Evolutionary conservation across 2,888 invertebrate species (phyloP), one percentile per base, ranked within the genome.

Genomic region (Arctia plantaginis): DNA sequence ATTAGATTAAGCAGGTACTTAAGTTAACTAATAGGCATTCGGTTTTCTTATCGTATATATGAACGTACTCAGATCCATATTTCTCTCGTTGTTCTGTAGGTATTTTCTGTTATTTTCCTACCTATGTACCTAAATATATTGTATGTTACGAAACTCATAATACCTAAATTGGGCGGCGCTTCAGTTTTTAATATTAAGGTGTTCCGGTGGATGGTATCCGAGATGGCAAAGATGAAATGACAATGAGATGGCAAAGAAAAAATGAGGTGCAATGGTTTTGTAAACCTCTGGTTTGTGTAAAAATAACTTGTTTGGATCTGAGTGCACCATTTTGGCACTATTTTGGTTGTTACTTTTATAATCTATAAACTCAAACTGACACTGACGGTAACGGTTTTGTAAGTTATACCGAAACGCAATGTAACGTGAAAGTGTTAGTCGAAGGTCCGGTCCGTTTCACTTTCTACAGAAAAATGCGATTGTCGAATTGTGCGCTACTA

Each of bases 381-480:
- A n/a, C n/a, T 41, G 39, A 71, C 35, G 51, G 65, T 73, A 76
- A 73, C 66, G 71, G 72, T 76, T 77, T n/a, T 77, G 72, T 71
- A 77, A 82, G 68, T 85, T 80, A 72, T 77, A 79, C 78, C 73
- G 78, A 82, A 62, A 82, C 73, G 74, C 80, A 86, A 86, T 86
- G 86, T 86, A 80, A 84, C 88, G 92, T 90, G 92, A 92, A 92
- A 92, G 92, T 89, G 85, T 81, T 85, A 78, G 79, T 76, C 85
- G 84, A 92, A 91, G 91, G 91, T 90, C 87, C 88, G 88, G 84
- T 78, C 81, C 85, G 89, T 92, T 91, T 90, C 91, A 91, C 94
- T 94, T 94, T 94, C 94, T 94, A 94, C 87, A 86, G 86, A 94
- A 94, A 93, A 92, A 94, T 93, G 93, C 85, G 90, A 87, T 79